Base-by-base conservation (phyloP, 2,113 vertebrate species). In the Leuciscus idus region DNA sequence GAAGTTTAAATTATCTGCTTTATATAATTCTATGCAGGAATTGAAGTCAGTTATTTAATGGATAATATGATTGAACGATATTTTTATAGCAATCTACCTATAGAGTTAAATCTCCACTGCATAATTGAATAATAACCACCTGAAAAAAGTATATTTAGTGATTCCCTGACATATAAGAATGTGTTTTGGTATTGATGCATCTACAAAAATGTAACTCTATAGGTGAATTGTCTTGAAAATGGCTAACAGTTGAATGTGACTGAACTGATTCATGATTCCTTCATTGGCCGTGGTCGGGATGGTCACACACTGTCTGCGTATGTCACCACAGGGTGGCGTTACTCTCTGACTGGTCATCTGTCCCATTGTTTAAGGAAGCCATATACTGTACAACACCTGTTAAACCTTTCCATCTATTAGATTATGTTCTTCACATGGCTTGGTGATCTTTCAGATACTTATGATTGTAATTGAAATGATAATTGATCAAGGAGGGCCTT, bases 11-110 rank as follows among this genome's bases (percentile, higher is more conserved):
- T 64, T 77, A 86, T 89, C 84, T 89, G 87, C 88, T 89, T 89
- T 85, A 86, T 88, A 88, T 88, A 83, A 87, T 90, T 91, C 89
- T 90, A 93, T 91, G 89, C 90, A 91, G 92, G 89, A 93, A 92
- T 88, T 90, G 88, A 93, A 93, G 92, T 93, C 90, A 90, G 93
- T 92, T 92, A 89, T 93, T 92, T 89, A 93, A 93, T 90, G 84
- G 88, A 92, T 91, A 86, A 89, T 82, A 89, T 88, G 89, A 90
- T 90, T 76, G 81, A 81, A 64, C 23, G 30, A 43, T 8, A 59
- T 52, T 77, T 85, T 88, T 77, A 85, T 82, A 89, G 89, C 88
- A 91, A 89, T 90, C 87, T 86, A 92, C 91, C 77, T 88, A 85
- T 90, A 87, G 80, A 87, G 72, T 87, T 83, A 19, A 74, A 48